Evolutionary conservation across 2,113 vertebrate genomes (phyloP).

Genomic region (Megaleporinus macrocephalus): DNA sequence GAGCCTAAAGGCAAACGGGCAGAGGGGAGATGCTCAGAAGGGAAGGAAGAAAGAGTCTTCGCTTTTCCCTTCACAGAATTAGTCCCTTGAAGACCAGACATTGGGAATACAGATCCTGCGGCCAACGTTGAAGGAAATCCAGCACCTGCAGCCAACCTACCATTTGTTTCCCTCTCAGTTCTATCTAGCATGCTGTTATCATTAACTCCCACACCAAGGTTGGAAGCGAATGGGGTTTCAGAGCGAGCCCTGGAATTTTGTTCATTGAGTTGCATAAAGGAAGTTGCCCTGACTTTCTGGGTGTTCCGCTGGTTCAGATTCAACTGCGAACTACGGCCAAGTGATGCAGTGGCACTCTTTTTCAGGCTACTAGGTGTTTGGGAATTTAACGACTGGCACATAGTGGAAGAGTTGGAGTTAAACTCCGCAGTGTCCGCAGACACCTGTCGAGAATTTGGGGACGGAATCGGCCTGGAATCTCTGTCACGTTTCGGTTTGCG

Average conservation of each 20-base stretch:
- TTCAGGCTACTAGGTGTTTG: constrained; percentile 37
- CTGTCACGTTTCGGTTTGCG: constrained; percentile 89
- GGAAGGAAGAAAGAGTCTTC: constrained; percentile 62
- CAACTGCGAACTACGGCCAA: constrained; percentile 20
- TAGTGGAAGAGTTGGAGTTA: neutral
- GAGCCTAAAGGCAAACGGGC: constrained; percentile 60
- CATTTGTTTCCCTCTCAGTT: constrained; percentile 85
- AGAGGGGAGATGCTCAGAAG: constrained; percentile 80
- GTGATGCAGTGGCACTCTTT: constrained; percentile 5
- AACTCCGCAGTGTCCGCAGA: constrained; percentile 28
- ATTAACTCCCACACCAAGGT: constrained; percentile 91
- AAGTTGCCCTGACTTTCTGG: constrained; percentile 38
- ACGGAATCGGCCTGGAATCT: neutral
- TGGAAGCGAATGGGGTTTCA: constrained; percentile 89
- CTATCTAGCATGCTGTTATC: constrained; percentile 91
- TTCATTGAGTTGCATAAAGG: constrained; percentile 51
- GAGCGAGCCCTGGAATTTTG: constrained; percentile 92
- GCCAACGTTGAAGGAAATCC: constrained; percentile 38
- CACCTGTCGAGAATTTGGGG: constrained; percentile 29
- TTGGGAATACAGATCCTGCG: constrained; percentile 78
- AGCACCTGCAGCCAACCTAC: constrained; percentile 33
- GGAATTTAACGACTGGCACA: constrained; percentile 24
- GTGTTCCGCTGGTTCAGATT: neutral
- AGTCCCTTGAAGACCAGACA: constrained; percentile 29
- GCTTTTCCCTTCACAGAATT: constrained; percentile 75